These are phyloP conservation scores for Vidua macroura DNA, from an alignment of 2,113 vertebrate genomes.

Conservation along the genomic window DNA sequence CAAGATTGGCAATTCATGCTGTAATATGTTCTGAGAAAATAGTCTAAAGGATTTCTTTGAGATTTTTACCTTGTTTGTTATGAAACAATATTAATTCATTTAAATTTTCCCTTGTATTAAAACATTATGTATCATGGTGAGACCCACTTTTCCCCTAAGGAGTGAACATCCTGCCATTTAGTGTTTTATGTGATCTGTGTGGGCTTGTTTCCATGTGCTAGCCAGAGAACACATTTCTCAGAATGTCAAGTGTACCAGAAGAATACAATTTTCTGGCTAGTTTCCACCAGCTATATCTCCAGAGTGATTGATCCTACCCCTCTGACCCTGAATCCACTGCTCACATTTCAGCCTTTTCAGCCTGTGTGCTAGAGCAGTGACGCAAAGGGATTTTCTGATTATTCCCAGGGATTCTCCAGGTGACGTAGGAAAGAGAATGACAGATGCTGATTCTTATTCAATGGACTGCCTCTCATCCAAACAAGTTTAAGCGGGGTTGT, in stretches of 20 bases:
- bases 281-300: neutral
- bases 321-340: neutral
- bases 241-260: neutral
- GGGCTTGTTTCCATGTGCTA: neutral
- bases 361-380: neutral
- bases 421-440: slow-evolving; percentile 33
- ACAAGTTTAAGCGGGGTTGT: neutral
- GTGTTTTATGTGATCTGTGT: neutral
- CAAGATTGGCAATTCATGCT: neutral
- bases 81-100: neutral
- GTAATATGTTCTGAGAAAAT: neutral
- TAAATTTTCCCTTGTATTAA: neutral
- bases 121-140: neutral
- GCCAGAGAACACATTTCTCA: neutral
- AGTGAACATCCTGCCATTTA: neutral
- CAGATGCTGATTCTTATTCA: neutral
- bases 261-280: neutral
- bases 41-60: neutral
- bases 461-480: neutral
- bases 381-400: slow-evolving; percentile 48
- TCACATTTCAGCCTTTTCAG: neutral
- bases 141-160: neutral
- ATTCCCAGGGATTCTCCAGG: slow-evolving; percentile 57
- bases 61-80: neutral
- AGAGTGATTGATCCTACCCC: neutral